Evolutionary conservation across 2,888 invertebrate species (phyloP).

Genomic region (Drosophila anceps): DNA sequence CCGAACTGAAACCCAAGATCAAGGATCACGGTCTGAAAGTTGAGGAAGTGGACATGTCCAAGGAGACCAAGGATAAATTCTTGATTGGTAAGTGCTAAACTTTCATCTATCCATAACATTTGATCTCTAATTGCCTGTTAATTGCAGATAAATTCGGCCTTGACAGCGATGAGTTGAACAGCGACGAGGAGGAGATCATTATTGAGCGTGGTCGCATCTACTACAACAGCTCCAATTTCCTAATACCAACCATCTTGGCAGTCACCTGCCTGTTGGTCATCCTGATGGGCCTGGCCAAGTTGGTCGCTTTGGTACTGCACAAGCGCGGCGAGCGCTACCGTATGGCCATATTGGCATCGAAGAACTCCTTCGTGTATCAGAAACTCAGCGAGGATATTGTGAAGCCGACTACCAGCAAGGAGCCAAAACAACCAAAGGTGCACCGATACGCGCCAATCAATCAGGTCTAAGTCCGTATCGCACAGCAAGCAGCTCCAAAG

Average conservation of each 20-base stretch:
- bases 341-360: slow-evolving; percentile 85
- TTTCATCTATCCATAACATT: accelerated
- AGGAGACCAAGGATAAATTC: slow-evolving; percentile 82
- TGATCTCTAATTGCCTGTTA: neutral
- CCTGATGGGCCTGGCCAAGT: slow-evolving; percentile 86
- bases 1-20: slow-evolving; percentile 66
- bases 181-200: slow-evolving; percentile 83
- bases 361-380: slow-evolving; percentile 89
- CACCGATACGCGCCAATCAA: slow-evolving; percentile 88
- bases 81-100: slow-evolving; percentile 73
- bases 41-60: slow-evolving; percentile 81
- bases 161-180: slow-evolving; percentile 71
- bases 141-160: slow-evolving; percentile 79
- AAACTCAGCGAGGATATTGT: slow-evolving; percentile 92
- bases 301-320: slow-evolving; percentile 86
- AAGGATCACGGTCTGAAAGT: slow-evolving; percentile 79
- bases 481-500: slow-evolving; percentile 48
- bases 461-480: slow-evolving; percentile 83
- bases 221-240: slow-evolving; percentile 86
- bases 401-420: slow-evolving; percentile 86
- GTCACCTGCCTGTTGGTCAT: slow-evolving; percentile 87
- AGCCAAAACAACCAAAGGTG: slow-evolving; percentile 88
- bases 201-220: slow-evolving; percentile 84
- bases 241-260: slow-evolving; percentile 88
- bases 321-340: slow-evolving; percentile 86